These are phyloP conservation scores for Microcebus tavaratra DNA, from an alignment of 2,113 vertebrate species.

Conservation along the genomic window DNA sequence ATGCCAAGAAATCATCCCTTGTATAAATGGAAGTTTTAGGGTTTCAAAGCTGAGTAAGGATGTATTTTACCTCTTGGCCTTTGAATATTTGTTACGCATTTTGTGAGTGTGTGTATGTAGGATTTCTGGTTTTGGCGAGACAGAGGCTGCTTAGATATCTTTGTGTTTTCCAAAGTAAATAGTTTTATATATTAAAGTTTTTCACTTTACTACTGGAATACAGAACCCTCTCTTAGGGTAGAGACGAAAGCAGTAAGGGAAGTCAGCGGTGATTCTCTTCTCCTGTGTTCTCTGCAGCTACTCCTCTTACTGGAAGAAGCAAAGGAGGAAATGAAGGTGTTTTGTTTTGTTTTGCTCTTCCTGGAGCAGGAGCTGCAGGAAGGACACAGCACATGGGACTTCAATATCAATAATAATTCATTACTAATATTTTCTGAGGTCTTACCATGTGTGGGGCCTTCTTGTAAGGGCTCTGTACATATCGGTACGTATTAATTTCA, in stretches of 20 bases:
- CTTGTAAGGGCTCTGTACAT: neutral
- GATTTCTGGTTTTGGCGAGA: slow-evolving; percentile 18
- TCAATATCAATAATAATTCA: neutral
- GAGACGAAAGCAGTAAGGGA: neutral
- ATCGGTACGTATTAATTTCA: neutral
- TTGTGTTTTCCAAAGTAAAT: neutral
- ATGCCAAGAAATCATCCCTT: neutral
- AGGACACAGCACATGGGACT: neutral
- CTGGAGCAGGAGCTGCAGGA: neutral
- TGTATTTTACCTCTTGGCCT: slow-evolving; percentile 36
- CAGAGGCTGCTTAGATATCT: neutral
- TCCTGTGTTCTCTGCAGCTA: neutral
- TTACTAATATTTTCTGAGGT: neutral
- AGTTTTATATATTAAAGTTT: neutral
- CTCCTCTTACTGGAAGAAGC: neutral
- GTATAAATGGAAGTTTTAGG: slow-evolving; percentile 49
- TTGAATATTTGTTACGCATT: neutral
- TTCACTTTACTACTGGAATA: neutral
- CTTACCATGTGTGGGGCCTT: neutral
- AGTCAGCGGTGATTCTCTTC: neutral
- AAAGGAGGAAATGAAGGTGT: neutral
- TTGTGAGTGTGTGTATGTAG: neutral
- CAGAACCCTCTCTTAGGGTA: neutral
- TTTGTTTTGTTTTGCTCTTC: neutral
- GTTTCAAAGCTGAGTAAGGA: slow-evolving; percentile 41